Evolutionary conservation across 35 echinoderm and acorn worm species (phyloP).

Genomic region (Hemicentrotus pulcherrimus): DNA sequence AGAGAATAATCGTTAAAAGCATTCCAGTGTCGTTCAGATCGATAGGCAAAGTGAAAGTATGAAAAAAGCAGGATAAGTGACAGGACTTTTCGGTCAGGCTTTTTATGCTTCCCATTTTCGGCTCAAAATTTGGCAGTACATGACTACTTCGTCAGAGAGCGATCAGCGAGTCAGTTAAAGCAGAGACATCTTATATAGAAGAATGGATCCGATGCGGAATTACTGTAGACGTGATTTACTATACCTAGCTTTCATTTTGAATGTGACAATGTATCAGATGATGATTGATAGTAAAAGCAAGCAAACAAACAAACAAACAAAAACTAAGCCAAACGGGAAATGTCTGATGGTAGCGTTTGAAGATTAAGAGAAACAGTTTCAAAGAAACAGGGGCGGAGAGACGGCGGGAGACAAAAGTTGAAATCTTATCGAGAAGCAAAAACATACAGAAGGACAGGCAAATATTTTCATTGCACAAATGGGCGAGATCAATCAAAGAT

Average conservation of each 20-base stretch:
- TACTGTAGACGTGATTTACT: neutral
- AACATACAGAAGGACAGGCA: neutral
- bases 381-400: neutral
- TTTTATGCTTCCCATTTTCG: neutral
- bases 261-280: neutral
- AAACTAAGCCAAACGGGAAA: neutral
- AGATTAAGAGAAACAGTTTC: neutral
- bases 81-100: neutral
- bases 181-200: neutral
- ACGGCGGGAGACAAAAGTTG: neutral
- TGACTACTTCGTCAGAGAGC: neutral
- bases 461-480: conserved; percentile 20
- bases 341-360: neutral
- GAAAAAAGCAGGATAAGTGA: too few relatives aligned
- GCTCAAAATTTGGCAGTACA: neutral
- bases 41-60: too few relatives aligned
- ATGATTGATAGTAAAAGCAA: neutral
- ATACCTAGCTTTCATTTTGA: neutral
- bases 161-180: neutral
- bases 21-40: too few relatives aligned
- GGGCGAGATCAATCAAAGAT: neutral
- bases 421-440: neutral
- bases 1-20: too few relatives aligned
- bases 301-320: neutral
- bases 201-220: neutral